phyloP scores from a whole-genome alignment of 1,140 invertebrate genomes.

The Drosophila nigromelanica region DNA sequence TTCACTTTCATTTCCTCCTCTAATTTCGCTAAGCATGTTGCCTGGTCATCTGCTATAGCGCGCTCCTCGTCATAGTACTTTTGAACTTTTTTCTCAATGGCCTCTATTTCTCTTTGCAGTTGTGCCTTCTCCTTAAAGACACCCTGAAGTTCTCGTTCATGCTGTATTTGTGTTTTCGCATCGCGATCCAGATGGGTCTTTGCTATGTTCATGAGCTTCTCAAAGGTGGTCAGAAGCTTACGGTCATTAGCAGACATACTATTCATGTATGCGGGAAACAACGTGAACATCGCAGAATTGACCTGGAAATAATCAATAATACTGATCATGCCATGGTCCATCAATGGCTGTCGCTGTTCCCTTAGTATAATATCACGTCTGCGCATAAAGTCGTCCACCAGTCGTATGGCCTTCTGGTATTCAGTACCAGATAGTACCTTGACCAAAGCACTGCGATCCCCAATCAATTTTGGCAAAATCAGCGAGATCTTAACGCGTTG shows the following conservation, averaged over 20 bases:
- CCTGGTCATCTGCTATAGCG: conserved; percentile 21
- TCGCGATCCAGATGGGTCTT: conserved; percentile 34
- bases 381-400: conserved; percentile 45
- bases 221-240: conserved; percentile 40
- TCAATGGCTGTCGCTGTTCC: conserved; percentile 42
- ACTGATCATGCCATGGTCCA: conserved; percentile 55
- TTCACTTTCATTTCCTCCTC: conserved; percentile 33
- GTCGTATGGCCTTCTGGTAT: conserved; percentile 25
- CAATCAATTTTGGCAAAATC: conserved; percentile 53
- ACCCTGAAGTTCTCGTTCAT: conserved; percentile 48
- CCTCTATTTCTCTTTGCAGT: conserved; percentile 17
- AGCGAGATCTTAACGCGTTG: conserved; percentile 59
- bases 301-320: conserved; percentile 69
- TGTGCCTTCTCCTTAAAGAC: conserved; percentile 41
- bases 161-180: conserved; percentile 33
- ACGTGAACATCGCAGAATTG: conserved; percentile 26
- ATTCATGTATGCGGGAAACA: conserved; percentile 29
- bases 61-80: neutral
- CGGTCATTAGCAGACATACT: conserved; percentile 10
- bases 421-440: conserved; percentile 27
- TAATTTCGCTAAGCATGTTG: conserved; percentile 16
- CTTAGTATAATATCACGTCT: conserved; percentile 45
- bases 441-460: conserved; percentile 8
- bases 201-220: conserved; percentile 37
- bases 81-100: neutral